Evolutionary conservation across 2,113 vertebrate species (phyloP).

Genomic region (Calonectris borealis): DNA sequence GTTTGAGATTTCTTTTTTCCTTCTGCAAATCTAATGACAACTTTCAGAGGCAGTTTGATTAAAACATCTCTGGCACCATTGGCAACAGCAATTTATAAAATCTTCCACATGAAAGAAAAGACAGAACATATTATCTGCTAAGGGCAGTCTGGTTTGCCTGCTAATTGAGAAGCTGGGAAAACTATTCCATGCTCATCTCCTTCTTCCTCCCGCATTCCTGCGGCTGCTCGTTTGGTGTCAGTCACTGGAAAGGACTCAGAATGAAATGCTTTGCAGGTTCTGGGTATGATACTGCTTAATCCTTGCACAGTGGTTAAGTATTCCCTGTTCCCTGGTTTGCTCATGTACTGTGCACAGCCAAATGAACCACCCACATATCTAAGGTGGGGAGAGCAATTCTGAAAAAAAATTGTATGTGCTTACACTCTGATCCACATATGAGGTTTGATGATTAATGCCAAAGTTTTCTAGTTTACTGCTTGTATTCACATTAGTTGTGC

Average conservation of each 20-base stretch:
- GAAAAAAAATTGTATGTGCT: background rate
- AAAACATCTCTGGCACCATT: background rate
- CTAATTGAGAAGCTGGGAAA: background rate
- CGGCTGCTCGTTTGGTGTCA: background rate
- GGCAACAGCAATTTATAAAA: background rate
- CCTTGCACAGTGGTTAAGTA: background rate
- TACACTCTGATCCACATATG: background rate
- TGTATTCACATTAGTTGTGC: background rate
- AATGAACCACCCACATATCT: accelerated
- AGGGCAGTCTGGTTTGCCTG: background rate
- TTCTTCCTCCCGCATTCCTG: background rate
- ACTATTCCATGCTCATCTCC: background rate
- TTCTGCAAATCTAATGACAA: background rate
- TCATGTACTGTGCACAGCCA: background rate
- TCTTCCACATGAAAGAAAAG: background rate
- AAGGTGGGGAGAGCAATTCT: background rate
- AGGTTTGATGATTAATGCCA: background rate
- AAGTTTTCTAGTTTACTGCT: background rate
- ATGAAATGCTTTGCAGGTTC: background rate
- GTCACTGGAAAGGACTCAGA: background rate
- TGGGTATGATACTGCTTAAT: background rate
- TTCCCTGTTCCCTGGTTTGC: background rate
- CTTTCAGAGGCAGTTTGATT: background rate
- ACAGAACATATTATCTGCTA: background rate
- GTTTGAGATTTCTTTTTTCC: background rate